Evolutionary conservation across 2,113 vertebrate species (phyloP).

Genomic region (Lampris megalopsis): DNA sequence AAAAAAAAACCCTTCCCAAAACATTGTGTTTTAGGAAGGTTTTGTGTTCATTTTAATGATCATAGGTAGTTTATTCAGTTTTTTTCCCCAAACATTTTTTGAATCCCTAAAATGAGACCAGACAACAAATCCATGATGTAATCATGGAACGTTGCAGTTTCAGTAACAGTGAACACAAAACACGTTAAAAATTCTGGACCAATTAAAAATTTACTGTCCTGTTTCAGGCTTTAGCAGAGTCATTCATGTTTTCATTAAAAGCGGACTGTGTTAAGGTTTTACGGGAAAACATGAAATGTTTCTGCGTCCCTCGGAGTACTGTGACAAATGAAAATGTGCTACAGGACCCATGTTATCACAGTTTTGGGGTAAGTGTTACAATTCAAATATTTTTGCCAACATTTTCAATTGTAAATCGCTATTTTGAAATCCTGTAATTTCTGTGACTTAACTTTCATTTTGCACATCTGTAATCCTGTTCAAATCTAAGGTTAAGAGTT

Average conservation of each 20-base stretch:
- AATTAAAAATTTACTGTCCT: not conserved
- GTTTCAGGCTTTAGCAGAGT: not conserved
- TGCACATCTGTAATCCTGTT: constrained; percentile 10
- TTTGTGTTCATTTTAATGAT: not conserved
- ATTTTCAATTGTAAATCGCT: not conserved
- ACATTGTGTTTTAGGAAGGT: not conserved
- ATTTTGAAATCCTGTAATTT: not conserved
- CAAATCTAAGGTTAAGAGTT: not conserved
- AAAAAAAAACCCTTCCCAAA: not conserved
- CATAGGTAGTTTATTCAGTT: not conserved
- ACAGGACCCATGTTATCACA: no score
- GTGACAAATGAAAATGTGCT: not conserved
- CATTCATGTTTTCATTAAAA: no score
- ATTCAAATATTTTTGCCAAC: not conserved
- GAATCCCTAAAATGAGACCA: not conserved
- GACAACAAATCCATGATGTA: not conserved
- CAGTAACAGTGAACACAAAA: not conserved
- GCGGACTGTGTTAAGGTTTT: no score
- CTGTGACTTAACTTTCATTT: constrained; percentile 11
- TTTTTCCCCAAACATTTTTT: not conserved
- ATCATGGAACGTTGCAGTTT: not conserved
- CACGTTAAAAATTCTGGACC: not conserved
- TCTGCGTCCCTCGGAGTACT: no score
- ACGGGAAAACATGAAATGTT: no score
- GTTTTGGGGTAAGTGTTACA: no score